Evolutionary conservation across 2,113 vertebrate species (phyloP).

Genomic region (Cyprinus carpio): DNA sequence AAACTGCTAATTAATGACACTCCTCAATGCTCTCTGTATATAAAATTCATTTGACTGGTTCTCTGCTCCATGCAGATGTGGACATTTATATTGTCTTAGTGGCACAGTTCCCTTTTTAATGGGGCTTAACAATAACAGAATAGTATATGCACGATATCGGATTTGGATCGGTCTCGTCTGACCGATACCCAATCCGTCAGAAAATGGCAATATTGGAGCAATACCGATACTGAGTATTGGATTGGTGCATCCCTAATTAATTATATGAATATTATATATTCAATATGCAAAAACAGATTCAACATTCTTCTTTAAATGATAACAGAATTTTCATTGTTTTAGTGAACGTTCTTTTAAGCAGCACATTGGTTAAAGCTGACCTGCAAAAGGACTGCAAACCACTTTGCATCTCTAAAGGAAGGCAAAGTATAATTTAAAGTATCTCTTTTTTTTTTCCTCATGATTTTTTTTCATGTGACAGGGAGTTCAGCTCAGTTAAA

Average conservation of each 20-base stretch:
- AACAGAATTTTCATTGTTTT: too few species aligned
- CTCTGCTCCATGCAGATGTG: background rate
- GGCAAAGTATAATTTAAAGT: background rate
- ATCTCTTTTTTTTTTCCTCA: background rate
- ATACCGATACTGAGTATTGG: too few species aligned
- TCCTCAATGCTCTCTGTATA: background rate
- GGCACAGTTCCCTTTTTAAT: too few species aligned
- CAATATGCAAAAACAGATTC: background rate
- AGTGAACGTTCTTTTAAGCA: background rate
- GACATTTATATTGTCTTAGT: background rate
- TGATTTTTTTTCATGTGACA: background rate
- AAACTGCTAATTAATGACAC: slow-evolving; percentile 37
- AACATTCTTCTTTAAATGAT: background rate
- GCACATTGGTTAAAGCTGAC: background rate
- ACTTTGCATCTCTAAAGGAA: slow-evolving; percentile 1
- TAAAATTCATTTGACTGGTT: background rate
- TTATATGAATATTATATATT: background rate
- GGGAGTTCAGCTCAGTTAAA: background rate
- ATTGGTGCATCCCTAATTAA: too few species aligned
- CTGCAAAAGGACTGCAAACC: background rate
- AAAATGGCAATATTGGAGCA: too few species aligned
- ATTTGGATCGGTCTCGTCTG: too few species aligned
- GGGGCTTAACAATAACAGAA: too few species aligned
- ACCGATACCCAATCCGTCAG: too few species aligned
- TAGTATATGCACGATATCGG: too few species aligned